Base-by-base conservation (phyloP, 2,113 vertebrate species). In the Sus scrofa region DNA sequence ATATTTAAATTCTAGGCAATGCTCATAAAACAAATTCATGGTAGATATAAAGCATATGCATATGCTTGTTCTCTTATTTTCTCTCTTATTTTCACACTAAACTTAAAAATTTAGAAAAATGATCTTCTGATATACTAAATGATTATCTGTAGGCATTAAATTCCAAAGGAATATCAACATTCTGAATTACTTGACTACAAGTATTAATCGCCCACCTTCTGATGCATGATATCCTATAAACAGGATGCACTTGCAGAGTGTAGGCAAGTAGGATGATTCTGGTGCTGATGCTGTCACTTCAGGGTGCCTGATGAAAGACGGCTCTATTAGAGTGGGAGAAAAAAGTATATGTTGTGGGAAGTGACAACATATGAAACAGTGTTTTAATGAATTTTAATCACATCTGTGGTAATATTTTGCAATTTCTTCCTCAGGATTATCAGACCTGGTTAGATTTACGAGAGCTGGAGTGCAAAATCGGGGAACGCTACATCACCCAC, bases 361-460 rank as follows among this genome's bases (percentile, higher is more conserved):
- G 27, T 93, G 56, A 74, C 39, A 82, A 6, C 30, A 24, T 62
- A 50, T 4, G 30, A 91, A 56, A 50, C 18, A 37, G 18, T 30
- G 2, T 56, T n/a, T 37, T 63, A 24, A 68, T 88, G 54, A 39
- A 54, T 73, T 73, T 37, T 37, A 84, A 22, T 86, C 54, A 16
- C 93, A 37, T 86, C 86, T 58, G 0, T 67, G 52, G 58, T 96
- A 68, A 96, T 86, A 67, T 44, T 96, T 95, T 86, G 79, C 24
- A 78, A 93, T 95, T 89, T 96, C 81, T 87, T 89, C 85, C 81
- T 93, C 98, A 99, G 99, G 99, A 99, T 98, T 99, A 99, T 97
- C 99, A 99, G 97, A 99, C 99, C 96, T 99, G 99, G 99, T 93
- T 99, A 98, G 99, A 99, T 98, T 99, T 99, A 97, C 98, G 99